Conservation (phyloP, 30 jellyfish, hydroid and myxozoan genomes). For the Aurelia coerulea region DNA sequence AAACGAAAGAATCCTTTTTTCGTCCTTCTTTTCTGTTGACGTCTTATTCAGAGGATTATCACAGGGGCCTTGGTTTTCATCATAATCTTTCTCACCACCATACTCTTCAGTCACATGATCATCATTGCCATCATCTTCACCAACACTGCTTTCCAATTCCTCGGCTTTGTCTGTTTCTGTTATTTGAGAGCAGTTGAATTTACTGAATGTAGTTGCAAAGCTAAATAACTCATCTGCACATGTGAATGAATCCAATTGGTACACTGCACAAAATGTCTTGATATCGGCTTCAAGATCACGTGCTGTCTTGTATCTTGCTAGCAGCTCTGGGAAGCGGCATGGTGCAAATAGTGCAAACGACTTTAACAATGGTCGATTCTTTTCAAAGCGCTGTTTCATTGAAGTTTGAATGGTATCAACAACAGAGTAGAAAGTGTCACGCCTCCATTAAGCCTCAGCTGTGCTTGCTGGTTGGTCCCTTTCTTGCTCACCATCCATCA, state of each 20-base stretch:
- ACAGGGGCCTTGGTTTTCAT: not conserved
- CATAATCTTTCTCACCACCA: too few species aligned
- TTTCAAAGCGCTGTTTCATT: conserved; percentile 9
- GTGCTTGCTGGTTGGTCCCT: conserved; percentile 31
- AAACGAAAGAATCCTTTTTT: not conserved
- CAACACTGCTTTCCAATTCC: too few species aligned
- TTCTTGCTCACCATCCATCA: conserved; percentile 34
- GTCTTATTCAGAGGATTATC: not conserved
- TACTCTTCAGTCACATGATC: too few species aligned
- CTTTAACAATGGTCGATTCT: conserved; percentile 2
- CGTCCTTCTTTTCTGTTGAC: conserved; percentile 12
- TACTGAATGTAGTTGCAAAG: too few species aligned
- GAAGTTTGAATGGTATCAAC: conserved; percentile 4
- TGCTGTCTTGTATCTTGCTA: conserved; percentile 13
- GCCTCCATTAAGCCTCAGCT: conserved; percentile 16
- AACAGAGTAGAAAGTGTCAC: conserved; percentile 25
- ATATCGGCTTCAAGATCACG: not conserved
- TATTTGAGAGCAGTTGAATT: too few species aligned
- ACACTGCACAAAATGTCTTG: too few species aligned
- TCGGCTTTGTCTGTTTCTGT: too few species aligned
- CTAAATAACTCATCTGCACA: too few species aligned
- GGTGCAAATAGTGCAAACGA: not conserved
- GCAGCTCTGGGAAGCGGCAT: conserved; percentile 7
- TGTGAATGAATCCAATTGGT: too few species aligned
- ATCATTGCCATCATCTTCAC: too few species aligned